Base-by-base conservation (phyloP, 2,113 vertebrate genomes). In the Strix aluco region DNA sequence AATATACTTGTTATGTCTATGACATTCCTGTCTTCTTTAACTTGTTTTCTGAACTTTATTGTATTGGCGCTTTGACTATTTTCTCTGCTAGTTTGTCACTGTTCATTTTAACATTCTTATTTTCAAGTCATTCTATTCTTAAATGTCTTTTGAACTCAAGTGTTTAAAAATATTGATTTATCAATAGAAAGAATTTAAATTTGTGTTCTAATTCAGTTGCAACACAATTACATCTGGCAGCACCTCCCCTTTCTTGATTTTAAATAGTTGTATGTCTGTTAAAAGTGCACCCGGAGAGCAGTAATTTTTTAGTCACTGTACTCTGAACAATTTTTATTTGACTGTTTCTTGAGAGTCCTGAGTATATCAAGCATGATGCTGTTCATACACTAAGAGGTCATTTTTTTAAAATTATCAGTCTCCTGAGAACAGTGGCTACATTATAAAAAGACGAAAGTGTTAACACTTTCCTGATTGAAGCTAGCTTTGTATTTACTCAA, bases 171-270 rank as follows among this genome's bases (percentile, higher is more conserved):
- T 34, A 25, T 2, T 52, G 3, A 40, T 58, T 65, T 65, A 40
- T 75, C 3, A 70, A 65, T 22, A 52, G 34, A 49, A 69, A 57
- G 4, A 70, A 70, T 18, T 30, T 0, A 63, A 47, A 73, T 81
- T 8, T 47, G 1, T 72, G 2, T 51, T 86, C 17, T 51, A 32
- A 16, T 61, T 87, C 8, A 22, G 11, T 38, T 23, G 2, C 8
- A 75, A 23, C 5, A 0, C 5, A 59, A 23, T 59, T 73, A 47
- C 2, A 5, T 9, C 4, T 4, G 13, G 6, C 3, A 59, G 2
- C 19, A 34, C 29, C 38, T 65, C 26, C 4, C 4, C 81, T 62
- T 46, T 16, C 40, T n/a, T 29, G 7, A 25, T 54, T 73, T 77
- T 19, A 46, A 69, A 27, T 18, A 49, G 17, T 30, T 72, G 15